Percentiles rank a stretch among this genome's conserved stretches.
Conservation (phyloP, 2,113 vertebrate species). For the Cnemophilus loriae region DNA sequence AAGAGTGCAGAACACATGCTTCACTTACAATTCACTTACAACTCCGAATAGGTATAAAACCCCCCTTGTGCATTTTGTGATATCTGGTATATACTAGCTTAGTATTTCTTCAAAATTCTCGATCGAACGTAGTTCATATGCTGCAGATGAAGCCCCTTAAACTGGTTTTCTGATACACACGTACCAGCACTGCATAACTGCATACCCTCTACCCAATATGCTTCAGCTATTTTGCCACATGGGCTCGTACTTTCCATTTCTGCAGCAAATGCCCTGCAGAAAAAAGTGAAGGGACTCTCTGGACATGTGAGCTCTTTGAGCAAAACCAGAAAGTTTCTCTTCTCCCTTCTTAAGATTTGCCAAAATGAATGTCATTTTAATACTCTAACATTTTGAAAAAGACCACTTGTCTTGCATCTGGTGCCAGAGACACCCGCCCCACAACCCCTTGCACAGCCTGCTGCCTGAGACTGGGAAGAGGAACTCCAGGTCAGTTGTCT, state of each 20-base stretch:
- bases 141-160: background rate
- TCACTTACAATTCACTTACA: background rate
- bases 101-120: background rate
- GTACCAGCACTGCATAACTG: background rate
- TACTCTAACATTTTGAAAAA: background rate
- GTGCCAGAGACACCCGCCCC: background rate
- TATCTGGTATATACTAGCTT: background rate
- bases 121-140: background rate
- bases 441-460: background rate
- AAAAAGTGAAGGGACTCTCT: background rate
- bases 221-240: background rate
- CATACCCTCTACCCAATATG: background rate
- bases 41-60: background rate
- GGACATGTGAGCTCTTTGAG: background rate
- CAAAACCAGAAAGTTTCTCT: background rate
- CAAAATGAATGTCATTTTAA: background rate
- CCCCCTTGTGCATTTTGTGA: background rate
- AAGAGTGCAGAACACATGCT: background rate
- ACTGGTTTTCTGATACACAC: background rate
- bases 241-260: background rate
- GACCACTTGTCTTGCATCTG: background rate
- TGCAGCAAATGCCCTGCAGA: background rate
- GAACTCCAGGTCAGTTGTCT: background rate
- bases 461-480: background rate
- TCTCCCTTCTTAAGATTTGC: background rate